Base-by-base conservation (phyloP, 2,888 invertebrate genomes). In the Lycaena phlaeas region DNA sequence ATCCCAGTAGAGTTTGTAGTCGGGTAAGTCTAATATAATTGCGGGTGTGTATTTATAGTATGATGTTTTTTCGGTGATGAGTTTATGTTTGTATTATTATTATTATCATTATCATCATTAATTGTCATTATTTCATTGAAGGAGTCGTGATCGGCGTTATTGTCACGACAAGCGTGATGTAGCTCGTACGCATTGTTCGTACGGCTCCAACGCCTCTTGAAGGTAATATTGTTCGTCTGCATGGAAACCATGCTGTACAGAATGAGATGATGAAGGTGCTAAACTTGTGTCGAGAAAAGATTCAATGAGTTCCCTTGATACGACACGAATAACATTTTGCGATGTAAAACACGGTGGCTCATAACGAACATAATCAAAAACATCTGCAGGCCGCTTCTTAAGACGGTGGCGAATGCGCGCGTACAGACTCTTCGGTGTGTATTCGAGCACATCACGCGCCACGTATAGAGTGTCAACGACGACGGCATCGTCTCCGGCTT, bases 401-500 rank as follows among this genome's bases (percentile, higher is more conserved):
- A 27, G 38, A 27, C n/a, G 22, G 9, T 25, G 26, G n/a, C 22
- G 14, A n/a, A 36, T 36, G 14, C 36, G 25, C 26, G 36, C 17
- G 27, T 38, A 38, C 38, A 38, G 27, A 10, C 38, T 38, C 26
- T 14, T 38, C 17, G 25, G 38, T 27, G 38, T 38, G 38, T 38
- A 38, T 26, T 38, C 38, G 38, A 38, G 38, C 11, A 15, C 27
- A 11, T 38, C 38, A 12, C 38, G 27, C 1, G 38, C 38, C 38
- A 38, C 38, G 27, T 38, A 38, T 17, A 38, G 15, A n/a, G 27
- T 27, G 27, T 27, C 27, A 5, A 27, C 27, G 15, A 27, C 3
- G 2, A 9, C 36, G 34, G 15, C 18, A n/a, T 22, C 18, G 22
- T 22, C 27, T 4, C 12, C 14, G n/a, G 15, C 38, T 4, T n/a